Conservation (phyloP, 2,888 invertebrate species). For the Lucinisca nassula region DNA sequence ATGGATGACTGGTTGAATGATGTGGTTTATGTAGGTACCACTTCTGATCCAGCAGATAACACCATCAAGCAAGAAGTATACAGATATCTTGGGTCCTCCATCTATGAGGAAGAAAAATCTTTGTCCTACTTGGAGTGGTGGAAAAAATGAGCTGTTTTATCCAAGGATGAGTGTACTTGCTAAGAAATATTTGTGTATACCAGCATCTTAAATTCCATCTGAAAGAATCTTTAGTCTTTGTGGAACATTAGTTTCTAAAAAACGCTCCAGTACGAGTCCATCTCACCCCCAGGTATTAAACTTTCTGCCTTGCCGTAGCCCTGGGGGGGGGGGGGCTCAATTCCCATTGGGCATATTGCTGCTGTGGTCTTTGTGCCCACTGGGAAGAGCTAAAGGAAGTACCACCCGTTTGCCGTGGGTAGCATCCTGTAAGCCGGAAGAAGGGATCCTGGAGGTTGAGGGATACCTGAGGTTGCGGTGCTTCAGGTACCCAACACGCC, state of each 20-base stretch:
- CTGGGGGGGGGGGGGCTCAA: too few species aligned
- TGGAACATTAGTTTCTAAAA: slow-evolving; percentile 27
- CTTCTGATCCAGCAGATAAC: background rate
- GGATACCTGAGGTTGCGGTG: too few species aligned
- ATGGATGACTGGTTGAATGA: slow-evolving; percentile 15
- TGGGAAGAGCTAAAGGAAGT: too few species aligned
- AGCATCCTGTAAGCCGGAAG: too few species aligned
- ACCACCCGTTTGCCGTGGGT: too few species aligned
- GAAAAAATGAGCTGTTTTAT: slow-evolving; percentile 35
- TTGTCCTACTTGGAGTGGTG: slow-evolving; percentile 33
- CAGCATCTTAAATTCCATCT: slow-evolving; percentile 41
- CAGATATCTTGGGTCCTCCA: background rate
- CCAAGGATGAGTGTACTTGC: slow-evolving; percentile 30
- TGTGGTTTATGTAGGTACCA: background rate
- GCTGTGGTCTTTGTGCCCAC: too few species aligned
- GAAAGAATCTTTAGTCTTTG: slow-evolving; percentile 36
- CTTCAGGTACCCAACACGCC: too few species aligned
- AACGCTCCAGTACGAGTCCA: slow-evolving; percentile 13
- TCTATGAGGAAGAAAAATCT: background rate
- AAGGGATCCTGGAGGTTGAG: too few species aligned
- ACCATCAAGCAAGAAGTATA: background rate
- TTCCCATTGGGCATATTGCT: too few species aligned
- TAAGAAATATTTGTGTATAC: slow-evolving; percentile 26
- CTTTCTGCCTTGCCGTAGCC: too few species aligned
- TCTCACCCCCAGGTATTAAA: too few species aligned